Conservation (phyloP, 1,140 invertebrate species). For the Phenacoccus solenopsis region DNA sequence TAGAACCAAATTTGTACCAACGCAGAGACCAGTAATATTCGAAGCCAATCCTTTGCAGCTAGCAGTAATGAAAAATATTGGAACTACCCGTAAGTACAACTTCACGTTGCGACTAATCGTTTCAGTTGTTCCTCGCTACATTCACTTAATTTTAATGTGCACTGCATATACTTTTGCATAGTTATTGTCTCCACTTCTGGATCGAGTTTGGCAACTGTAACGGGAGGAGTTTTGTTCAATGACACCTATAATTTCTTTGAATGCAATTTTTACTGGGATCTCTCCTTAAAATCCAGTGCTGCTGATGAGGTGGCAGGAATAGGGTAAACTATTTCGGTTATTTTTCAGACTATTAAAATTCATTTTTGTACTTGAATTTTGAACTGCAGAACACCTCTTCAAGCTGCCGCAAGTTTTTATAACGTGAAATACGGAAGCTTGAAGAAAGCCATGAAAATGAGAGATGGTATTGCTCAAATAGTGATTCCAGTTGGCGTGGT, state of each 20-base stretch:
- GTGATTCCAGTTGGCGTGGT: background rate
- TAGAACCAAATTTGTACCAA: background rate
- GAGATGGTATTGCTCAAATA: background rate
- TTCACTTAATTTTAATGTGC: too few relatives aligned
- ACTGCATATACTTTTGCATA: too few relatives aligned
- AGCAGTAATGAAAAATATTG: background rate
- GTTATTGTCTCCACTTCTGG: too few relatives aligned
- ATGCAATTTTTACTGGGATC: background rate
- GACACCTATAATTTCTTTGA: background rate
- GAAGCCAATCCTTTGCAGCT: background rate
- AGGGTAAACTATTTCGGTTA: background rate
- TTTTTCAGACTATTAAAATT: too few relatives aligned
- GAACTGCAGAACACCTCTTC: background rate
- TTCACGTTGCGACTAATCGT: too few relatives aligned
- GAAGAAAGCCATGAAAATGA: background rate
- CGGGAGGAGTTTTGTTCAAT: background rate
- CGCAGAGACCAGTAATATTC: background rate
- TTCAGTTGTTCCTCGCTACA: too few relatives aligned
- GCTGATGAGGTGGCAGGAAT: background rate
- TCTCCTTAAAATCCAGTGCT: background rate
- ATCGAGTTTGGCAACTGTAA: too few relatives aligned
- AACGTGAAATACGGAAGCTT: background rate
- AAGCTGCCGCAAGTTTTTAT: background rate
- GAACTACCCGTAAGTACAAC: background rate
- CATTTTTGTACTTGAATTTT: background rate